Evolutionary conservation across 2,888 invertebrate genomes (phyloP), one percentile per base, ranked within the genome.

Genomic region (Rhabditophanes sp.): DNA sequence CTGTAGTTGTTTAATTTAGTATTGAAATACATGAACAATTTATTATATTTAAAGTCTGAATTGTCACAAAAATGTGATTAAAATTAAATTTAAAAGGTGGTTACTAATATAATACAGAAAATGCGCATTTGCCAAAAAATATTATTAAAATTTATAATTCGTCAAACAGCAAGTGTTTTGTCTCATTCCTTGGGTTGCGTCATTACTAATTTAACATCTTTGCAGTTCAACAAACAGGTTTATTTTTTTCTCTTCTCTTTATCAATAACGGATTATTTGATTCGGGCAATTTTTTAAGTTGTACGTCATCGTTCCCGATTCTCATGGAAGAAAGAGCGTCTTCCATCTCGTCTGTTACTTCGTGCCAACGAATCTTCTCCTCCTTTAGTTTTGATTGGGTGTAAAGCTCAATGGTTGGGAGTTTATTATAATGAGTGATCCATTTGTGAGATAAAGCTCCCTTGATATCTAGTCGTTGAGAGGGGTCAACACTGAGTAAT

Each of bases 271-370:
- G 77, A 67, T 96, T 93, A 66, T 85, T 88, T 38, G 87, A 82
- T 57, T 82, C 78, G 51, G 83, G 82, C 54, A 93, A 69, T 4
- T 80, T 78, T 68, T 96, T 93, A 42, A 96, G 80, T 69, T 82
- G 82, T 39, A 83, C 78, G 33, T 82, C 72, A 68, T 93, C 90
- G 66, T 87, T 87, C 68, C 90, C 90, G 6, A 96, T 90, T 33
- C 93, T 74, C 93, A 96, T 93, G 31, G 88, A 87, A 26, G 90
- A 88, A 46, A 96, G 70, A 0, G 90, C 88, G 46, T 87, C 76
- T 2, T 84, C 90, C 90, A 96, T 90, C 71, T 93, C 93, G 68
- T 93, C 93, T 47, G 90, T 88, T 4, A 93, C 85, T 62, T 93
- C 90, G 1, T 81, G 80, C 93, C 93, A 96, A 35, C 79, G 77